Evolutionary conservation across 1,140 invertebrate species (phyloP), one percentile per base, ranked within the genome.

Genomic region (Drosophila lowei): DNA sequence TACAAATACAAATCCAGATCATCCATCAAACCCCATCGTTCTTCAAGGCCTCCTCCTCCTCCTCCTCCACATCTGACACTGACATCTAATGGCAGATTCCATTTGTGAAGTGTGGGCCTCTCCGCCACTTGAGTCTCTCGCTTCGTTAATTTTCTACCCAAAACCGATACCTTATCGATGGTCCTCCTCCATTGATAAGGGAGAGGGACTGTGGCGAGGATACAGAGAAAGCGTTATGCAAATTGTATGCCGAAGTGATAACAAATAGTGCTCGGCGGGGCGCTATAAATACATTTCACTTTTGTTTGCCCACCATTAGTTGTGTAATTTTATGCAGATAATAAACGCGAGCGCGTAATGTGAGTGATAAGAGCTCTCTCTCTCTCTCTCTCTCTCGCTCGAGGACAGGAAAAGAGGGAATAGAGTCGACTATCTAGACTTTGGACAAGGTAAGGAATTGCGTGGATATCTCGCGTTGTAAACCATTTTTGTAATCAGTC

Each of bases 281-380:
- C 25, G 28, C 52, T 68, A 70, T 72, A 71, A 59, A 72, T 61
- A 72, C 41, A 21, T 57, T 61, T 61, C 34, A 38, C 18, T 25
- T 16, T 49, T 68, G 30, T 62, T 48, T 62, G 21, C 44, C 25
- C 44, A 25, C 38, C 67, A 74, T 74, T 74, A 74, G 71, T 73
- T 73, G 71, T 74, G 70, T 74, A 65, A 74, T 74, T 74, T 73
- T 65, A 65, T 50, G 60, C 58, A 73, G 71, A 74, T 74, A 74
- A 54, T 74, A 57, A 58, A 61, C 46, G 48, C 52, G 23, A 43
- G 16, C 44, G 21, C n/a, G 6, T 3, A 38, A 9, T n/a, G 18
- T 42, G 18, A 55, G 18, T 16, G 30, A 38, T 38, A 38, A 38
- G 34, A 34, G 30, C 9, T 34, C 9, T 3, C 30, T 34, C 30